phyloP scores from a whole-genome alignment of 2,888 invertebrate species.

The Notodonta dromedarius region DNA sequence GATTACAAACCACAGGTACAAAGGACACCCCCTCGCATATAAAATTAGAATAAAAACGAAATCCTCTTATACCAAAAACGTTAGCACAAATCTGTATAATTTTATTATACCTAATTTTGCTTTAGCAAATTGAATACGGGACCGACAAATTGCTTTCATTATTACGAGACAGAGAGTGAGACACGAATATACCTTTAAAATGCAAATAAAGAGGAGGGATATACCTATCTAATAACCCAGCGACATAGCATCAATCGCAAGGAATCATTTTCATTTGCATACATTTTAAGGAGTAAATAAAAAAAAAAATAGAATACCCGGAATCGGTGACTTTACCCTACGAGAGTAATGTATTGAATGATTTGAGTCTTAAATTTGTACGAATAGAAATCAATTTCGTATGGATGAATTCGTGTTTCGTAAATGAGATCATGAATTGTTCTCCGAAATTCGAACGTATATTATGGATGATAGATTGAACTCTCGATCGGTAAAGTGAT shows the following conservation, averaged over 20 bases:
- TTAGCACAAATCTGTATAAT: constrained; percentile 74
- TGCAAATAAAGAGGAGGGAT: constrained; percentile 15
- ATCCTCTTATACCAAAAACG: constrained; percentile 61
- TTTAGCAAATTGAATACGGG: constrained; percentile 62
- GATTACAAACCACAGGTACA: constrained; percentile 60
- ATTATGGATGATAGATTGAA: background rate
- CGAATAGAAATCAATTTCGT: background rate
- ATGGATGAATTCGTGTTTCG: background rate
- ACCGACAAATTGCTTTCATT: constrained; percentile 57
- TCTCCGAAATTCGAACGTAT: background rate
- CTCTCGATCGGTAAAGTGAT: too few species aligned
- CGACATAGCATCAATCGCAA: constrained; percentile 60
- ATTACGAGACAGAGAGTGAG: constrained; percentile 39
- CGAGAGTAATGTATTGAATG: background rate
- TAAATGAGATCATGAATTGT: background rate
- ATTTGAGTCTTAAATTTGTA: background rate
- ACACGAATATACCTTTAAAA: constrained; percentile 18
- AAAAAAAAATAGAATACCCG: constrained; percentile 46
- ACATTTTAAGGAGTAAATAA: constrained; percentile 66
- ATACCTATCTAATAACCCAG: constrained; percentile 58
- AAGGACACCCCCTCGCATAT: constrained; percentile 45
- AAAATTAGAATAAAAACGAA: constrained; percentile 51
- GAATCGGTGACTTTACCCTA: constrained; percentile 38
- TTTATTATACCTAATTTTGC: constrained; percentile 68
- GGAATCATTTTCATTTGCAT: constrained; percentile 65